These are phyloP conservation scores for Cephalopachus bancanus DNA, from an alignment of 2,797 vertebrate genomes.

Conservation along the genomic window DNA sequence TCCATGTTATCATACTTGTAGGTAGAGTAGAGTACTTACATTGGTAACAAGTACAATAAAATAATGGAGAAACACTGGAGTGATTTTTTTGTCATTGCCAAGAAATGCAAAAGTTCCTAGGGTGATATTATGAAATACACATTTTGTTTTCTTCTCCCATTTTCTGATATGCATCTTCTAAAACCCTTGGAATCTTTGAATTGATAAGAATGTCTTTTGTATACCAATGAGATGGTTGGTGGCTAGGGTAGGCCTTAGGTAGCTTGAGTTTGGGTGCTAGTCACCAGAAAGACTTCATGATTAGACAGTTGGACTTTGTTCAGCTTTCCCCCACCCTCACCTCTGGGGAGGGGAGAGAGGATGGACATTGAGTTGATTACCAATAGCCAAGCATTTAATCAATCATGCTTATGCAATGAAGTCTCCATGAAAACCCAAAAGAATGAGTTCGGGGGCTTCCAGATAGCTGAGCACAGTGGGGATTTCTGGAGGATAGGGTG, in stretches of 20 bases:
- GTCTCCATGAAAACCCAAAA: background rate
- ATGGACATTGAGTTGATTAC: background rate
- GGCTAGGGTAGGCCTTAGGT: background rate
- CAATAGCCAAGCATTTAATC: background rate
- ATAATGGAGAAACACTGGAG: background rate
- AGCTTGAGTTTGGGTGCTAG: background rate
- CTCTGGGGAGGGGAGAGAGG: background rate
- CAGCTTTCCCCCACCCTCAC: no score
- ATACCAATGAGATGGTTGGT: background rate
- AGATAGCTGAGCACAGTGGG: background rate
- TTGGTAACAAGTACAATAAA: constrained; percentile 11
- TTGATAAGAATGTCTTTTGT: background rate
- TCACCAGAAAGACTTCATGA: background rate
- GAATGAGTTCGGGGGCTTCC: background rate
- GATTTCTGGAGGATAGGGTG: background rate
- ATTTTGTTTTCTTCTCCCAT: background rate
- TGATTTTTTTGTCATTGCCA: constrained; percentile 34
- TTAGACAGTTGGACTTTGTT: background rate
- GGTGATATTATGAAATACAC: background rate
- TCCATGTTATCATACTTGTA: background rate
- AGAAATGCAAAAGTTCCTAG: background rate
- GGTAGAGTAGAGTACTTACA: background rate
- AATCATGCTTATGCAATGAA: background rate
- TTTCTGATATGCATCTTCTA: background rate
- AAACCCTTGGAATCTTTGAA: background rate